Percentiles rank a stretch among this genome's conserved stretches.
Conservation (phyloP, 1,140 invertebrate species). For the Acromyrmex echinatior region DNA sequence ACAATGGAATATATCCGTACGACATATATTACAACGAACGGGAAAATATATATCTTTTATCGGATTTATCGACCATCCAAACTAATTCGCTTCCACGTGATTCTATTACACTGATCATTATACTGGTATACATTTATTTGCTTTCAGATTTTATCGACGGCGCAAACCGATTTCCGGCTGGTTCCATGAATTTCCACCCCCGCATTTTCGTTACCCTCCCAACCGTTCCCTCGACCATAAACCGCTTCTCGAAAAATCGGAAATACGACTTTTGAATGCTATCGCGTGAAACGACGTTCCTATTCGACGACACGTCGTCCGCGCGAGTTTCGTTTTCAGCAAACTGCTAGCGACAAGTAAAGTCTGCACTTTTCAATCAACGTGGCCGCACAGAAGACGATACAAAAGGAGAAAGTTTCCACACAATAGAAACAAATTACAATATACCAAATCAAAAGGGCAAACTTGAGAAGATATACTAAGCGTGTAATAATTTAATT, state of each 20-base stretch:
- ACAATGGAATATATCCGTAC: background rate
- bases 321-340: slow-evolving; percentile 60
- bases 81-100: slow-evolving; percentile 29
- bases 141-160: slow-evolving; percentile 47
- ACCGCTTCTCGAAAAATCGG: slow-evolving; percentile 59
- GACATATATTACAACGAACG: background rate
- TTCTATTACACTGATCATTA: slow-evolving; percentile 59
- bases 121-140: slow-evolving; percentile 47
- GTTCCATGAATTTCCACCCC: slow-evolving; percentile 25
- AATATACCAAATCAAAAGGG: background rate
- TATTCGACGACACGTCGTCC: slow-evolving; percentile 55
- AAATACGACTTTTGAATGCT: slow-evolving; percentile 58
- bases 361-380: slow-evolving; percentile 58
- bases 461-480: background rate
- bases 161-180: slow-evolving; percentile 44
- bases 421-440: background rate
- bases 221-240: slow-evolving; percentile 1
- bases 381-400: slow-evolving; percentile 6
- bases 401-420: slow-evolving; percentile 12
- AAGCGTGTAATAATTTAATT: background rate
- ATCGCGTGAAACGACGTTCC: slow-evolving; percentile 63
- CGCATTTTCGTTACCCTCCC: slow-evolving; percentile 33
- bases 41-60: slow-evolving; percentile 41
- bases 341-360: slow-evolving; percentile 68
- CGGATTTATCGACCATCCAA: slow-evolving; percentile 35